Base-by-base conservation (phyloP, 2,797 vertebrate species). In the Sebastes flavidus region DNA sequence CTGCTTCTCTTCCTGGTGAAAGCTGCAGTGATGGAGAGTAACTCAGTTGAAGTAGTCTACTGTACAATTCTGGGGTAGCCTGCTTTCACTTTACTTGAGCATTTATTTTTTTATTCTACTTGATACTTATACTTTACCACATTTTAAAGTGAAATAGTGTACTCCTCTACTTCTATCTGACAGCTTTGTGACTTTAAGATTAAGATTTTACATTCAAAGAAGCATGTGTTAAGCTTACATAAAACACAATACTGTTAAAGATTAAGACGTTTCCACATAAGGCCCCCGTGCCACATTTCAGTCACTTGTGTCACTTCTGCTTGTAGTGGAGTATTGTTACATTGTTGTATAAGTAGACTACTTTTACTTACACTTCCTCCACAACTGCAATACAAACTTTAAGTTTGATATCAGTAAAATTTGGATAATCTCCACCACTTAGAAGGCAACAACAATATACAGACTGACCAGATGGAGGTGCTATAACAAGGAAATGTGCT, bases 381-480 rank as follows among this genome's bases (percentile, higher is more conserved):
- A 1, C 7, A 5, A 8, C 14, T 27, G 10, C 14, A 8, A 2
- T 14, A 18, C 30, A 36, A 25, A 32, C 4, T 42, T n/a, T 8
- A 24, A 66, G 20, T 25, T 42, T 34, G 12, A n/a, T 27, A 36
- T 1, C n/a, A 76, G 65, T 69, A 25, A 22, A 12, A 2, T 55
- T 6, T 29, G 3, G 2, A 2, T 55, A 18, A 14, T 22, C 5
- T 14, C 22, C 4, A 2, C 2, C 10, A 32, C 32, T 25, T 72
- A 32, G 27, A 0, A 38, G 4, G 34, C 16, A 65, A 52, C 38
- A 66, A 14, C 10, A 52, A 12, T 27, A 52, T 20, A 65, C 24
- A 34, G 6, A 59, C 59, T 5, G 4, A 9, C 56, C 79, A 68
- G 58, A 82, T 59, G 66, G 71, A 24, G 72, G 72, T 59, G 72